These are phyloP conservation scores for Tethea ocularis DNA, from an alignment of 2,888 invertebrate genomes.

Conservation along the genomic window DNA sequence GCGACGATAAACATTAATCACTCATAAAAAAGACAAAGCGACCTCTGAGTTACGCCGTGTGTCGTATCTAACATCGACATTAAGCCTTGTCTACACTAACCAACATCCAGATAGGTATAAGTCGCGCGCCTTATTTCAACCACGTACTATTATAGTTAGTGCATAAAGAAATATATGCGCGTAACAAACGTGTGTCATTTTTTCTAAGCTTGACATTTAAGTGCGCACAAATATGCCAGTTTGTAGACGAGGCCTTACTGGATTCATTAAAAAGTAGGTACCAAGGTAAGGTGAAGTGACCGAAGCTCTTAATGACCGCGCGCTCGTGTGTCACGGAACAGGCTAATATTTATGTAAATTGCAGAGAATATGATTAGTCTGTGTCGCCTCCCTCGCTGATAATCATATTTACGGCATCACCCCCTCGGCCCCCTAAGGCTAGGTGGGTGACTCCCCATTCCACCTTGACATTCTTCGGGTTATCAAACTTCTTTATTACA, in stretches of 20 bases:
- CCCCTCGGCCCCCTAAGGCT: slow-evolving; percentile 24
- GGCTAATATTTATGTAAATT: slow-evolving; percentile 84
- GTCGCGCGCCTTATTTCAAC: slow-evolving; percentile 26
- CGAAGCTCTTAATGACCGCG: slow-evolving; percentile 62
- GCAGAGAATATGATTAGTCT: slow-evolving; percentile 83
- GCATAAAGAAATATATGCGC: neutral
- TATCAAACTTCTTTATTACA: slow-evolving; percentile 22
- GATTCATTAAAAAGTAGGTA: slow-evolving; percentile 9
- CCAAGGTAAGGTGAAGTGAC: slow-evolving; percentile 34
- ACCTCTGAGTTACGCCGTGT: slow-evolving; percentile 55
- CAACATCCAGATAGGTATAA: slow-evolving; percentile 7
- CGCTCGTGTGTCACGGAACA: slow-evolving; percentile 79
- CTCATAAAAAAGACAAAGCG: slow-evolving; percentile 82
- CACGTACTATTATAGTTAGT: neutral
- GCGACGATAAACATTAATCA: slow-evolving; percentile 73
- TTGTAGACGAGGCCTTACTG: slow-evolving; percentile 8
- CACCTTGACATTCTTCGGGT: slow-evolving; percentile 45
- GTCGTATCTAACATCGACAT: slow-evolving; percentile 72
- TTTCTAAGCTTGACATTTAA: neutral
- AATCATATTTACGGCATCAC: slow-evolving; percentile 81
- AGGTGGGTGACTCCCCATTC: slow-evolving; percentile 24
- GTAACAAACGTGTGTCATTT: no score
- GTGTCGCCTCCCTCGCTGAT: slow-evolving; percentile 81
- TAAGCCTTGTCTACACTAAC: slow-evolving; percentile 31
- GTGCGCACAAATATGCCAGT: neutral